Evolutionary conservation across 2,113 vertebrate species (phyloP).

Genomic region (Xiphophorus hellerii): DNA sequence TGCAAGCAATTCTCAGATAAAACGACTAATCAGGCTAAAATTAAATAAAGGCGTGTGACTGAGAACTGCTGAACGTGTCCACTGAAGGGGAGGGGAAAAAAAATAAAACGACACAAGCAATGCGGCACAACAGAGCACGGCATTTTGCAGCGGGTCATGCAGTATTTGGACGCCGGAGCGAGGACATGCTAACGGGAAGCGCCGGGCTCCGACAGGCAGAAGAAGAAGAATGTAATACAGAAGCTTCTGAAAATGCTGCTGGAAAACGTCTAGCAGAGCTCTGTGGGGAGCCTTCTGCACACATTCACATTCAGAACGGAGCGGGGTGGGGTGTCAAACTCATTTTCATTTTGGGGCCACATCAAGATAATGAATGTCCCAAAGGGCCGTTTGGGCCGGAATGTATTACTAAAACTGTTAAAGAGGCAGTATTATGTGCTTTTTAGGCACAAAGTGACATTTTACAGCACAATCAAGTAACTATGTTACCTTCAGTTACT

Average conservation of each 20-base stretch:
- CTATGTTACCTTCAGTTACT: too few relatives aligned
- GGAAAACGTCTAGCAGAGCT: slow-evolving; percentile 13
- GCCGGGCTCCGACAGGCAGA: slow-evolving; percentile 23
- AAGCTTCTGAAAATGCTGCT: slow-evolving; percentile 21
- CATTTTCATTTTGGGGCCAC: too few relatives aligned
- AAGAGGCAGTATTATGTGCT: too few relatives aligned
- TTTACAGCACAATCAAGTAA: too few relatives aligned
- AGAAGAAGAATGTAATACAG: slow-evolving; percentile 59
- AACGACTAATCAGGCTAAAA: slow-evolving; percentile 20
- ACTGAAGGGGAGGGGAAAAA: background rate
- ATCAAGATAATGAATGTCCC: too few relatives aligned
- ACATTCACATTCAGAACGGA: slow-evolving; percentile 63
- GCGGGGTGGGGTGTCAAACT: too few relatives aligned
- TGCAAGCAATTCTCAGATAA: slow-evolving; percentile 60
- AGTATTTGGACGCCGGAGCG: slow-evolving; percentile 39
- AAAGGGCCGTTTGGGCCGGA: too few relatives aligned
- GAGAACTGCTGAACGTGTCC: slow-evolving; percentile 14
- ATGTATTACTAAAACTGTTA: too few relatives aligned
- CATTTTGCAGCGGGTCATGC: slow-evolving; percentile 65
- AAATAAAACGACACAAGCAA: slow-evolving; percentile 20
- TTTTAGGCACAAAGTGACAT: too few relatives aligned
- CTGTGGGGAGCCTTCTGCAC: slow-evolving; percentile 48
- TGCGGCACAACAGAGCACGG: background rate
- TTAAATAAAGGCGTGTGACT: background rate
- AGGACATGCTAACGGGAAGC: slow-evolving; percentile 52